Evolutionary conservation across 2,888 invertebrate genomes (phyloP).

Genomic region (Aplocera efformata): DNA sequence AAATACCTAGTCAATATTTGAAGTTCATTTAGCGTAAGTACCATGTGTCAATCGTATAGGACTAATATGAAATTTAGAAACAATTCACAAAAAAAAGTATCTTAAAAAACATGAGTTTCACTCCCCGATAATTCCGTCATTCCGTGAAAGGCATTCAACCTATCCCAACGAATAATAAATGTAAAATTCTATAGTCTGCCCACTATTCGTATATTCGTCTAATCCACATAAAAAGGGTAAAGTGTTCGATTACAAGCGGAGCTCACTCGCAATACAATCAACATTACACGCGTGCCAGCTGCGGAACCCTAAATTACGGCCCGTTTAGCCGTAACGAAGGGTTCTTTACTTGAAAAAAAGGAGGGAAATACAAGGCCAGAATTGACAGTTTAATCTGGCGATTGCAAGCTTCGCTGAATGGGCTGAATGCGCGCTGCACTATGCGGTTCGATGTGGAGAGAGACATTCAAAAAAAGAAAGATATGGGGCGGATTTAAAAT

Average conservation of each 20-base stretch:
- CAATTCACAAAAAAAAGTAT: too few species aligned
- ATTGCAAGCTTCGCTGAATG: constrained; percentile 45
- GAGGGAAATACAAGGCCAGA: constrained; percentile 48
- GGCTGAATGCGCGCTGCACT: constrained; percentile 30
- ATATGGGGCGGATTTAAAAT: constrained; percentile 10
- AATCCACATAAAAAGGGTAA: constrained; percentile 54
- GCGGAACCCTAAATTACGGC: constrained; percentile 71
- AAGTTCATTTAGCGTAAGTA: too few species aligned
- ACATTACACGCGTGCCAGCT: constrained; percentile 73
- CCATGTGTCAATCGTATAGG: too few species aligned
- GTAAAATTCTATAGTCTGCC: constrained; percentile 14
- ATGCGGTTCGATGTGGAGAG: constrained; percentile 18
- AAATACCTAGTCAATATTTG: constrained; percentile 2
- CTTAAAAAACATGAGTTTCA: not conserved
- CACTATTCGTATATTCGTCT: constrained; percentile 33
- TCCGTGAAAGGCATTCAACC: constrained; percentile 10
- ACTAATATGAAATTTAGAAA: too few species aligned
- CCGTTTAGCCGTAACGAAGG: constrained; percentile 63
- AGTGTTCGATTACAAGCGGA: constrained; percentile 54
- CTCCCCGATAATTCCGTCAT: constrained; percentile 1
- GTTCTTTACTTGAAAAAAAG: constrained; percentile 49
- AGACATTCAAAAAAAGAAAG: constrained; percentile 30
- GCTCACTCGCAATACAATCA: constrained; percentile 69
- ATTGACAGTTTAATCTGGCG: constrained; percentile 73
- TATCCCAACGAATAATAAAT: constrained; percentile 13